Conservation (phyloP, 35 echinoderm and acorn worm species). For the Apostichopus parvimensis region DNA sequence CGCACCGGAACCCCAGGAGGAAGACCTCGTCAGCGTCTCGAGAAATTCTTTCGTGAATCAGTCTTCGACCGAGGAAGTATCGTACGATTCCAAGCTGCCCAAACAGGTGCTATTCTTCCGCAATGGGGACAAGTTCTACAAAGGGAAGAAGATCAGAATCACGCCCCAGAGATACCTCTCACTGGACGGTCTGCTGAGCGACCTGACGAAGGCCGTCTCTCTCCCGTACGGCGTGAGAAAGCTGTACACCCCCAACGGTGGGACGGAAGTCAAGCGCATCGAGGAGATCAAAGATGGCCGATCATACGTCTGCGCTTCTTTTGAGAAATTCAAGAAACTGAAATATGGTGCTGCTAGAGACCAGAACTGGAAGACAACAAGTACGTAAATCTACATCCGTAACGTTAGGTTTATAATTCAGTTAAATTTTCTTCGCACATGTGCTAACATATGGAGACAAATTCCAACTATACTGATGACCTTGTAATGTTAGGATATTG, state of each 20-base stretch:
- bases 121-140: conserved; percentile 91
- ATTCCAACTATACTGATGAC: no score
- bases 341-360: conserved; percentile 63
- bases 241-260: conserved; percentile 73
- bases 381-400: neutral
- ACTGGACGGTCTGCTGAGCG: conserved; percentile 79
- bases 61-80: neutral
- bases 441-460: no score
- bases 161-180: conserved; percentile 80
- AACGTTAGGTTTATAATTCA: neutral
- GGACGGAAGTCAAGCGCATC: conserved; percentile 57
- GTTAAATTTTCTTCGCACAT: neutral
- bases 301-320: conserved; percentile 91
- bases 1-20: neutral
- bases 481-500: no score
- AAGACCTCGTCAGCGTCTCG: neutral
- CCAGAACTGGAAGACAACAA: conserved; percentile 69
- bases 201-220: conserved; percentile 85
- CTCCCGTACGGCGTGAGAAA: conserved; percentile 92
- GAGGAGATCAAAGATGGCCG: conserved; percentile 84
- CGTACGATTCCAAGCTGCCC: conserved; percentile 20
- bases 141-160: conserved; percentile 86
- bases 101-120: conserved; percentile 86
- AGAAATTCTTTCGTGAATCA: neutral
- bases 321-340: conserved; percentile 93